Evolutionary conservation across 2,113 vertebrate genomes (phyloP), one percentile per base, ranked within the genome.

Genomic region (Tylochromis polylepis): DNA sequence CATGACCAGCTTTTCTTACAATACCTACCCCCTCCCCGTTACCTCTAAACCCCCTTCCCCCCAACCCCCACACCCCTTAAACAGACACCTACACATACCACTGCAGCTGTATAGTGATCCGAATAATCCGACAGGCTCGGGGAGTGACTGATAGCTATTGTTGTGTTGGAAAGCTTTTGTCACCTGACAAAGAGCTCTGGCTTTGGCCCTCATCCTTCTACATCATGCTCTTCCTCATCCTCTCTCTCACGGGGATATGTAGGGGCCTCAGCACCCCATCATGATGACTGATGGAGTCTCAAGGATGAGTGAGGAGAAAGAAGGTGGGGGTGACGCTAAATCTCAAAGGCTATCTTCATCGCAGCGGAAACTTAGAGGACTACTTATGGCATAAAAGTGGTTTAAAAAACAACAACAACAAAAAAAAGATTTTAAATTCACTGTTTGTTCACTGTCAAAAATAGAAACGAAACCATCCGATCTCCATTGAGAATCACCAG

Each of bases 121-220:
- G 60, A 86, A 91, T 95, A 93, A 95, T 95, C 95, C 94, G 91
- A 93, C 93, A 93, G 92, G 90, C 93, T 95, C 81, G 83, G 85
- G 84, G 81, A 92, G 91, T 95, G 95, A 96, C 92, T 95, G 95
- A 96, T 95, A 92, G 92, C 94, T 92, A 94, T 95, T 95, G 93
- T 95, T 94, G 94, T 86, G 88, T 89, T 92, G 88, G 92, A 90
- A 94, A 95, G 93, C 93, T 94, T 94, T 95, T 95, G 95, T 95
- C 94, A 95, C 93, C 91, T 95, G 95, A 95, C 91, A 95, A 94
- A 95, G 93, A 93, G 93, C 93, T 91, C 79, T 86, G 91, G 93
- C 92, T 95, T 94, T 94, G 94, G 92, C 92, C 93, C 95, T 95
- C 93, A 95, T 95, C 93, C 92, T 86, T 93, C 86, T 79, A 87